Evolutionary conservation across 2,113 vertebrate genomes (phyloP), one percentile per base, ranked within the genome.

Genomic region (Charina bottae): DNA sequence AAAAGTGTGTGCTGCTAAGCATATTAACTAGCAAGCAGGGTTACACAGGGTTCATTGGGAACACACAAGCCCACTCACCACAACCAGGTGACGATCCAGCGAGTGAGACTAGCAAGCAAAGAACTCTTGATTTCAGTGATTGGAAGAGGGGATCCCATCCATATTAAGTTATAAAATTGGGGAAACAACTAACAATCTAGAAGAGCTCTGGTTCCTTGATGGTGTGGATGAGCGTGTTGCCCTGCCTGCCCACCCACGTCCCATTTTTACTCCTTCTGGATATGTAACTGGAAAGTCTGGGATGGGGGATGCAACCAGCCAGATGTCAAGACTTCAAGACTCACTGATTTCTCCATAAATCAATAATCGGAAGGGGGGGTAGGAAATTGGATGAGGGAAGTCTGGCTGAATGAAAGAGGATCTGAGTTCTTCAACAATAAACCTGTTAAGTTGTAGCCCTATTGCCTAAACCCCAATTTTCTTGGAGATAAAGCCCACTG

Each of bases 321-420:
- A 90, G 54, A 42, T n/a, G 84, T 87, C 85, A 55, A 12, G n/a
- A 85, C 17, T 62, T 60, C 55, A 53, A 87, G 28, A 17, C 9
- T 33, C 15, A 46, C 24, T 46, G 85, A 88, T 93, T 88, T 83
- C 89, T 56, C 49, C 68, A 87, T 64, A 54, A 53, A 37, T 90
- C 87, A 88, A 83, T 87, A 59, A 68, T 85, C 53, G 23, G 59
- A 55, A 24, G 37, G 23, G 42, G 56, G 84, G 56, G 6, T 15
- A 12, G 53, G 24, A 56, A 17, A 85, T 53, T 26, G 62, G 26
- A 86, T 37, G 21, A 21, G 6, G 60, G 24, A n/a, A 9, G 24
- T 17, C 23, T 0, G 33, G 26, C 62, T 56, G 84, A 24, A 64
- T 13, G 83, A 84, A 72, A 49, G 33, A 26, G 19, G 54, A 59